Conservation (phyloP, 2,113 vertebrate genomes). For the Propithecus coquereli region DNA sequence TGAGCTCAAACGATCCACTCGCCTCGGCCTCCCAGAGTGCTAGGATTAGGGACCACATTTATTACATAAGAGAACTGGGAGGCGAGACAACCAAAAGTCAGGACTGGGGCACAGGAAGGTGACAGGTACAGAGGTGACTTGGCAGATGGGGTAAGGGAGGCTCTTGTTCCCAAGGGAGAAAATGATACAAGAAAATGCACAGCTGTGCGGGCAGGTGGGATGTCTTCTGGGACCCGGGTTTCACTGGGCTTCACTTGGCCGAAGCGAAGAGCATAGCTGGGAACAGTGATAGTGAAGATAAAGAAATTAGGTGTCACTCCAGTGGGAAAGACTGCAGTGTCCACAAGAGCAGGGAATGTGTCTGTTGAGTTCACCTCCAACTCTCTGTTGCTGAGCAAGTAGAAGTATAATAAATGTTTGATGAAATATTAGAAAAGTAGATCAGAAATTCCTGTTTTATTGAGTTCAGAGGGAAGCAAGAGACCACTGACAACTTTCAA, state of each 20-base stretch:
- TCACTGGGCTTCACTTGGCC: not conserved
- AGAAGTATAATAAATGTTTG: not conserved
- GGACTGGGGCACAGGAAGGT: not conserved
- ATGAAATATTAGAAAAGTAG: not conserved
- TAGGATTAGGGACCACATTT: too few species aligned
- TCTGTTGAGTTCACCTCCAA: not conserved
- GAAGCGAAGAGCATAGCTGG: not conserved
- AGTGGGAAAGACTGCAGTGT: not conserved
- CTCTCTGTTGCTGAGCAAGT: not conserved
- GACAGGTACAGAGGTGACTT: not conserved
- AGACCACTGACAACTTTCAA: not conserved
- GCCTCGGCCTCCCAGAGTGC: too few species aligned
- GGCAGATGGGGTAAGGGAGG: too few species aligned
- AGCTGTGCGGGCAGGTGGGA: not conserved
- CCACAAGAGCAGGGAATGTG: not conserved
- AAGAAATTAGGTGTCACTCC: not conserved
- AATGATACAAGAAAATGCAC: not conserved
- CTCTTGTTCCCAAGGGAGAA: not conserved
- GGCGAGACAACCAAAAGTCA: not conserved
- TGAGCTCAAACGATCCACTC: too few species aligned
- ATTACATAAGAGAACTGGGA: not conserved
- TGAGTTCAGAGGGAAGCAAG: not conserved
- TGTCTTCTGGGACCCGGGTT: not conserved
- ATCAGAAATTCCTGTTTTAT: not conserved
- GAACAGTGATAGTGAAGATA: not conserved